Percentiles rank a stretch among this genome's conserved stretches.
phyloP scores from a whole-genome alignment of 2,797 vertebrate species.

The Leptatherina wallacei region DNA sequence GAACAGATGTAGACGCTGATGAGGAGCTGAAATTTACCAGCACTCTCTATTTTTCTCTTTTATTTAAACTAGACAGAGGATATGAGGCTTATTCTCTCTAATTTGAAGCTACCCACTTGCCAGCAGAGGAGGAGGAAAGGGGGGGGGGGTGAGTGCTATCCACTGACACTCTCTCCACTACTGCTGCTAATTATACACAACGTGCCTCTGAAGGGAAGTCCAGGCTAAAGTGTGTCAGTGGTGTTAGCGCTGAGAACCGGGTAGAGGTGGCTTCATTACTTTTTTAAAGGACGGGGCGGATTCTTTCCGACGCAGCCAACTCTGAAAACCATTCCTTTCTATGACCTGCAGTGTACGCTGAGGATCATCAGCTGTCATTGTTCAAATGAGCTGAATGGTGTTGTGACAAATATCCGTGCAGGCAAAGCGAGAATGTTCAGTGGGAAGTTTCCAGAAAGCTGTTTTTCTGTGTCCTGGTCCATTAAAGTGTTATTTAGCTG shows the following conservation, averaged over 20 bases:
- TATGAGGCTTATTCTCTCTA: constrained; percentile 70
- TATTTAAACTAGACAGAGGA: constrained; percentile 35
- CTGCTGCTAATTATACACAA: constrained; percentile 65
- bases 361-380: neutral
- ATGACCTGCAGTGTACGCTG: neutral
- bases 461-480: neutral
- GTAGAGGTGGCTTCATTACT: constrained; percentile 36
- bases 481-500: neutral
- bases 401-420: neutral
- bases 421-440: neutral
- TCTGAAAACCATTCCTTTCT: neutral
- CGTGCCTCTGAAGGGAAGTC: constrained; percentile 50
- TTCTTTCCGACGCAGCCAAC: neutral
- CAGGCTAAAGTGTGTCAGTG: constrained; percentile 63
- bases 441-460: neutral
- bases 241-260: constrained; percentile 47
- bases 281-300: constrained; percentile 22
- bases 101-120: constrained; percentile 62
- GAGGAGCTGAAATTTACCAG: constrained; percentile 20
- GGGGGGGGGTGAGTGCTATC: constrained; percentile 54
- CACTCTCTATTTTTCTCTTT: neutral
- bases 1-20: constrained; percentile 39
- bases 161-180: constrained; percentile 55
- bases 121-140: constrained; percentile 45
- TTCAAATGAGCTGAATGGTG: neutral